Percentiles rank a stretch among this genome's conserved stretches.
Conservation (phyloP, 2,888 invertebrate genomes). For the Ommatoiulus sabulosus region DNA sequence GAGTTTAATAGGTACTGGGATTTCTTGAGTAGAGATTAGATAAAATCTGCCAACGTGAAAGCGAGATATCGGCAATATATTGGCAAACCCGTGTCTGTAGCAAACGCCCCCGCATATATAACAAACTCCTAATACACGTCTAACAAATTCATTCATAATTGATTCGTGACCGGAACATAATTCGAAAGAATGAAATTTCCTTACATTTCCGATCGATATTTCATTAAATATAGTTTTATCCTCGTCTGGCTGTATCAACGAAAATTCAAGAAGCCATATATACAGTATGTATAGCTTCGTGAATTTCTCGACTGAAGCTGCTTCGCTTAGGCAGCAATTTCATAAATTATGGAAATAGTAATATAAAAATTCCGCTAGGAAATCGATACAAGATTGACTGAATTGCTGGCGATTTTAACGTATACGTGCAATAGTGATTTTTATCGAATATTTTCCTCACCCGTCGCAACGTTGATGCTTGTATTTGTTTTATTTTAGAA, state of each 20-base stretch:
- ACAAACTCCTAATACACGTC: neutral
- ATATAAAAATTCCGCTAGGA: neutral
- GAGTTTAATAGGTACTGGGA: neutral
- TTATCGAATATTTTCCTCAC: no score
- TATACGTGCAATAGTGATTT: no score
- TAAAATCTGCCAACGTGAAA: neutral
- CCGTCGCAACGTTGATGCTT: no score
- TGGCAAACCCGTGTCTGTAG: neutral
- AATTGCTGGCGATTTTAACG: neutral
- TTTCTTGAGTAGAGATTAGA: neutral
- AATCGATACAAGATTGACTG: neutral
- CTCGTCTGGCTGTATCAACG: neutral
- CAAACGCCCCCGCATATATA: neutral
- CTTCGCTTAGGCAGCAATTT: neutral
- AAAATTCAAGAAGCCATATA: neutral
- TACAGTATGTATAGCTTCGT: neutral
- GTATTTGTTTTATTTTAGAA: no score
- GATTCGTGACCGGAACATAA: conserved; percentile 38
- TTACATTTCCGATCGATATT: neutral
- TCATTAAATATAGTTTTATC: conserved; percentile 39
- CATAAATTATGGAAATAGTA: conserved; percentile 1
- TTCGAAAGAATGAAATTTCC: conserved; percentile 9
- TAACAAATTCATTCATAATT: conserved; percentile 30
- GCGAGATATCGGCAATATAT: neutral
- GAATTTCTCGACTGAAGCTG: neutral